Evolutionary conservation across 64 coral and sea anemone genomes (phyloP), one percentile per base, ranked within the genome.

Genomic region (Stichodactyla mertensii): DNA sequence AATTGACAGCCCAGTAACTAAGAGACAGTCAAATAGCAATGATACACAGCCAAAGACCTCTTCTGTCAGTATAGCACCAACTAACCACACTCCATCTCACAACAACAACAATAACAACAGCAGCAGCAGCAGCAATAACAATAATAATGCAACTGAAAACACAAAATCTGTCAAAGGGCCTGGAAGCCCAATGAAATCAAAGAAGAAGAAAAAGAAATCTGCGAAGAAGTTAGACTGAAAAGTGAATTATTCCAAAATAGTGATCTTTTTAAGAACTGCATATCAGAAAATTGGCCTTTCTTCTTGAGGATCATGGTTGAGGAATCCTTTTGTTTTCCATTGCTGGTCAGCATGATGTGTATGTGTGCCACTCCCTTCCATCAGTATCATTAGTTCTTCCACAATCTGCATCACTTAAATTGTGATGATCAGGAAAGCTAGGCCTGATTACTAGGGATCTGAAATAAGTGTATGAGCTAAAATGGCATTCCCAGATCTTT

Each of bases 81-180:
- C 16, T n/a, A 55, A 53, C 78, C 24, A 28, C 12, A 74, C 24
- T 4, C 78, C 31, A 81, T 55, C 51, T 19, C 52, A 45, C 19
- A 81, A 16, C 36, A 81, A 16, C 36, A 81, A 81, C 78, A 81
- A 81, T 52, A 81, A 2, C 10, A 62, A 16, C 15, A 7, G 61
- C 57, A 14, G 61, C 18, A 60, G 61, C n/a, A 85, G 27, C 55
- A 84, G 59, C 55, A 85, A 85, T 19, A 85, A 85, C 23, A 57
- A 85, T 11, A 80, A 81, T 55, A 24, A 10, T 13, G 13, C 45
- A 18, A 58, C 31, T 51, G 56, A 55, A 56, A 64, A 36, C 51
- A 52, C 20, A 23, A 85, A 85, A 15, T 85, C 57, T 16, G 52
- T 24, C 57, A 85, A 85, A 85, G 22, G 10, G 19, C 82, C 82